A percentile compares a stretch with the other conserved stretches of the same genome.
Evolutionary conservation across 2,797 vertebrate genomes (phyloP).

Genomic region (Podargus strigoides): DNA sequence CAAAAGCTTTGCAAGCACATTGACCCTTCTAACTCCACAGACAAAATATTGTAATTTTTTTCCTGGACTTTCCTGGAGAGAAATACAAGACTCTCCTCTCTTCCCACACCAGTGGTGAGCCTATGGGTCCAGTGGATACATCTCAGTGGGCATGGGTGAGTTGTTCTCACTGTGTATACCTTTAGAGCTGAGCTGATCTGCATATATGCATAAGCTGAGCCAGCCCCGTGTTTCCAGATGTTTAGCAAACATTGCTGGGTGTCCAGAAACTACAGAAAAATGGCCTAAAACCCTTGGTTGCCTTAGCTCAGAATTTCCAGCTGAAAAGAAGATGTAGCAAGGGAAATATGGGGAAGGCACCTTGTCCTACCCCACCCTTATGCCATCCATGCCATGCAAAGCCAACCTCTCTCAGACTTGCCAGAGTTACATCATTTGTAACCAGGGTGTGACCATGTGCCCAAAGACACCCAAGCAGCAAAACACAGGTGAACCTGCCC

Average conservation of each 20-base stretch:
- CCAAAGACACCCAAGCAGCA: neutral
- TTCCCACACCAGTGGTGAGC: neutral
- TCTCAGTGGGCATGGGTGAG: neutral
- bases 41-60: neutral
- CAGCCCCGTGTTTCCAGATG: neutral
- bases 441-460: neutral
- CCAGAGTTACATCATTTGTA: neutral
- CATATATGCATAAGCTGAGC: neutral
- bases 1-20: neutral
- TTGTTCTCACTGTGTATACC: neutral
- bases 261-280: neutral
- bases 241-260: neutral
- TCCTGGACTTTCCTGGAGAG: neutral
- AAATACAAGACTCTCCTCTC: neutral
- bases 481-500: neutral
- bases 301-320: neutral
- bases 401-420: neutral
- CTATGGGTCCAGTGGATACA: neutral
- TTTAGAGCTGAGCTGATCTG: neutral
- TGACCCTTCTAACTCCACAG: neutral
- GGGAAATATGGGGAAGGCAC: rapidly evolving
- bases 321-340: neutral
- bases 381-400: rapidly evolving
- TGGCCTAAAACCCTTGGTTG: neutral
- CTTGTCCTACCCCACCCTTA: neutral